Conservation (phyloP, 1,140 invertebrate species). For the Octopus sinensis region DNA sequence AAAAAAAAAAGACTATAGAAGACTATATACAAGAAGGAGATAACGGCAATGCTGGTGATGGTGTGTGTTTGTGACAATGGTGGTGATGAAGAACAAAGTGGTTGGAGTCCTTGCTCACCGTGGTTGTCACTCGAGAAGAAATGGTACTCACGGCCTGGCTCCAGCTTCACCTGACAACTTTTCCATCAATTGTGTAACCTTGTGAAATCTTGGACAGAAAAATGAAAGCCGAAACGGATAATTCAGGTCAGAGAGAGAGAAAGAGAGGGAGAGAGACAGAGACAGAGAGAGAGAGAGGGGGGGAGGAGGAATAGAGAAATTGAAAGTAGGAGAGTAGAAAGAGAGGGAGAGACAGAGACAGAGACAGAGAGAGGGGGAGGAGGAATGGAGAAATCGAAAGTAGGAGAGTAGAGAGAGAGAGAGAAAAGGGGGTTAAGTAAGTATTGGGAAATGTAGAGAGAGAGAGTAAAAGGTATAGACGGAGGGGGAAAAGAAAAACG, state of each 20-base stretch:
- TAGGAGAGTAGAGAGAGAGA: background rate
- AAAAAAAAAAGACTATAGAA: no score
- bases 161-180: background rate
- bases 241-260: no score
- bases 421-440: background rate
- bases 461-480: constrained; percentile 12
- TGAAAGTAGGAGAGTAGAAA: background rate
- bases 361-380: no score
- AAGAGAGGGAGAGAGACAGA: no score
- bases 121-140: no score
- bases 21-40: no score
- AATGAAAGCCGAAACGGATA: no score
- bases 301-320: constrained; percentile 6
- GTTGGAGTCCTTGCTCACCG: background rate
- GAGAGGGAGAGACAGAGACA: background rate
- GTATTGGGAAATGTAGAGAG: no score
- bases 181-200: background rate
- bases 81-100: no score
- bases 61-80: no score
- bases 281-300: background rate
- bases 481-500: constrained; percentile 12
- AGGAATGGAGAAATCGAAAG: constrained; percentile 16
- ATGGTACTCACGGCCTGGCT: no score
- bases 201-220: background rate
- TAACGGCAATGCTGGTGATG: no score